Percentiles rank a stretch among this genome's conserved stretches.
Conservation (phyloP, 1,140 invertebrate genomes). For the Ladona fulva region DNA sequence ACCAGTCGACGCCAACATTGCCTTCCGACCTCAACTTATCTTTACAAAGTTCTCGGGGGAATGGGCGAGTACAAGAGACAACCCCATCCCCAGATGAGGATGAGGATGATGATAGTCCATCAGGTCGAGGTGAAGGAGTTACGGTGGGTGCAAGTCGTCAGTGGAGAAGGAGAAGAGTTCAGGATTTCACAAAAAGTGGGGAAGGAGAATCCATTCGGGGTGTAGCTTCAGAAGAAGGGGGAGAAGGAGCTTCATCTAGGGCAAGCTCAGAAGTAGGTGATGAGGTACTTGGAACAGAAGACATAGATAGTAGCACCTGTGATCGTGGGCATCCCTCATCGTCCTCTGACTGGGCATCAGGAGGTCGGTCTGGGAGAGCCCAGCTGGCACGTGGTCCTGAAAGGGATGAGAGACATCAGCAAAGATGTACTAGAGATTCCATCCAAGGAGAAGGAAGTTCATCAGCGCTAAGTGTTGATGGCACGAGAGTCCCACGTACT, state of each 20-base stretch:
- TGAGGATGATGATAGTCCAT: background rate
- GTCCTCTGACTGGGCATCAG: background rate
- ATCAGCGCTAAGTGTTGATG: background rate
- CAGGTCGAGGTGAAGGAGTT: background rate
- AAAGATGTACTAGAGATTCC: background rate
- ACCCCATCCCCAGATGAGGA: background rate
- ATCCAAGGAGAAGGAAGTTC: background rate
- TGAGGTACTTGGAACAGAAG: background rate
- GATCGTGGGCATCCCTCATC: background rate
- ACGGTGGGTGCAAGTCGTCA: background rate
- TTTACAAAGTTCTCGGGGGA: background rate
- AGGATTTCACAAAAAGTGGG: background rate
- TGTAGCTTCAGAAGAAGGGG: background rate
- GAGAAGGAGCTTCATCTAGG: background rate
- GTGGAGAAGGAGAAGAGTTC: background rate
- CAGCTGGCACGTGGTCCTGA: background rate
- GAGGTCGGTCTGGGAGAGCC: background rate
- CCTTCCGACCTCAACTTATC: background rate
- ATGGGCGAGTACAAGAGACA: background rate
- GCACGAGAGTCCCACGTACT: background rate
- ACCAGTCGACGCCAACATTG: background rate
- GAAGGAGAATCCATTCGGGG: background rate
- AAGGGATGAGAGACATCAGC: background rate
- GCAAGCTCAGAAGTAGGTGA: background rate
- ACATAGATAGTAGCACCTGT: background rate